Percentiles rank a stretch among this genome's conserved stretches.
Evolutionary conservation across 1,140 invertebrate species (phyloP).

Genomic region (Drosophila dunni): DNA sequence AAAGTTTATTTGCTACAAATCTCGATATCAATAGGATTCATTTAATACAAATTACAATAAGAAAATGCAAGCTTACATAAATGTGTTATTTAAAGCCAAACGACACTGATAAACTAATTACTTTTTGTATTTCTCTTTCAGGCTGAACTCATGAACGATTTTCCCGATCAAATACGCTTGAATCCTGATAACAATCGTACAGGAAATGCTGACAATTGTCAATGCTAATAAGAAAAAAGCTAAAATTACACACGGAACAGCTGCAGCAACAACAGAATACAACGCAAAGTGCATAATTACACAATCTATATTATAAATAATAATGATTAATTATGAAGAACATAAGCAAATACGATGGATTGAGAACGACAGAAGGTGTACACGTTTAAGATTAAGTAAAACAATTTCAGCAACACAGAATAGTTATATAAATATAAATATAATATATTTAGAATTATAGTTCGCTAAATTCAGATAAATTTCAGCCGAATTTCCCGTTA

Average conservation of each 20-base stretch:
- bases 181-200: slow-evolving; percentile 89
- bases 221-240: slow-evolving; percentile 87
- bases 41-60: too few species aligned
- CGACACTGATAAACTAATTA: neutral
- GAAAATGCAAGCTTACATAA: too few species aligned
- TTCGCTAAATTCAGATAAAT: slow-evolving; percentile 63
- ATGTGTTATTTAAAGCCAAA: too few species aligned
- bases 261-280: slow-evolving; percentile 41
- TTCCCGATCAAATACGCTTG: slow-evolving; percentile 97
- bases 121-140: slow-evolving; percentile 9
- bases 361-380: slow-evolving; percentile 56
- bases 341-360: slow-evolving; percentile 50
- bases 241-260: slow-evolving; percentile 28
- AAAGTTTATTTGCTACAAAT: too few species aligned
- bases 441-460: slow-evolving; percentile 72
- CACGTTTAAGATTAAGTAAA: slow-evolving; percentile 71
- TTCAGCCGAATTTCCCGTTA: slow-evolving; percentile 60
- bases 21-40: too few species aligned
- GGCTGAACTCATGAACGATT: slow-evolving; percentile 98
- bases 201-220: slow-evolving; percentile 91
- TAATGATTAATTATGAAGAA: slow-evolving; percentile 51
- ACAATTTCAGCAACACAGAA: slow-evolving; percentile 65
- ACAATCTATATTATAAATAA: slow-evolving; percentile 79
- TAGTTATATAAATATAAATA: too few species aligned
- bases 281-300: slow-evolving; percentile 71